Evolutionary conservation across 64 coral and sea anemone genomes (phyloP), one percentile per base, ranked within the genome.

Genomic region (Exaiptasia diaphana): DNA sequence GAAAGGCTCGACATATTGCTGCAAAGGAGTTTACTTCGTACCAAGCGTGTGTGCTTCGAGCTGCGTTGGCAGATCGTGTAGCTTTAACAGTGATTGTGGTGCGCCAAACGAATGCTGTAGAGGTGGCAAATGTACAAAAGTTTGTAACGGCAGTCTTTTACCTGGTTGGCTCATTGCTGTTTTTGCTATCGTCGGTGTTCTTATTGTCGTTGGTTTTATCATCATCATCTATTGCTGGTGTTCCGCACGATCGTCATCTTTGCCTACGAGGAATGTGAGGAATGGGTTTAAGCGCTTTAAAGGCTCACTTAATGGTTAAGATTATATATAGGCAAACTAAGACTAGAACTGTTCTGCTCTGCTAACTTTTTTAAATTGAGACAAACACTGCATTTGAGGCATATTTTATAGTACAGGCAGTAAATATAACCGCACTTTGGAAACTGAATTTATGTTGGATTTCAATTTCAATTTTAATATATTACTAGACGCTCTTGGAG

Each of bases 71-170:
- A 63, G 36, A 63, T 12, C 59, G 59, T 63, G 59, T 63, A 63
- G 18, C 28, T 10, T 63, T 63, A 32, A 63, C 29, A 63, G 59
- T 32, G 59, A 63, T 13, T 63, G 59, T 63, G 59, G 59, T 33
- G 59, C 25, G 59, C 59, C 57, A 61, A 26, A 26, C 57, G 57
- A 61, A 61, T 61, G 57, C 57, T 61, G 57, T 61, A 61, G n/a
- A 61, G 57, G 57, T 18, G 57, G 57, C 11, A 29, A 61, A 61
- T 61, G 57, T 61, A 61, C 57, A 29, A 61, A 61, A 61, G 57
- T 61, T 61, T 61, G 57, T 61, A 0, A 61, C 57, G 57, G 57
- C 57, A 32, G 23, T 61, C 21, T 9, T 61, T 3, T 61, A 33
- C 57, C 57, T 61, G 57, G 4, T 61, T 61, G 26, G 57, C 57